Conservation (phyloP, 2,888 invertebrate species). For the Allygus modestus region DNA sequence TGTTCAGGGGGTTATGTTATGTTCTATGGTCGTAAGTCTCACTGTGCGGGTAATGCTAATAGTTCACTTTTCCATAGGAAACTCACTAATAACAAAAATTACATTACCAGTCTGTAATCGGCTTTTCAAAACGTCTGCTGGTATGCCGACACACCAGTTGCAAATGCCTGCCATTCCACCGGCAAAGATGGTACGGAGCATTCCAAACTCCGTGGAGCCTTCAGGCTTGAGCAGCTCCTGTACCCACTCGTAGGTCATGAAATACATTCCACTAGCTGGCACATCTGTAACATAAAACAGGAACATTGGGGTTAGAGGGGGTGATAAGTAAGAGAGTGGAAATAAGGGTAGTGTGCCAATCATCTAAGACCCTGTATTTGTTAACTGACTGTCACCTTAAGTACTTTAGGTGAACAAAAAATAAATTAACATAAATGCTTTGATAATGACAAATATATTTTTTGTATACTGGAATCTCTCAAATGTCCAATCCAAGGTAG, state of each 20-base stretch:
- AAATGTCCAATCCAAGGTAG: too few relatives aligned
- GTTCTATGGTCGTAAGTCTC: too few relatives aligned
- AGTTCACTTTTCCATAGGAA: too few relatives aligned
- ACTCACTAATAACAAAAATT: not conserved
- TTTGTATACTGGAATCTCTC: too few relatives aligned
- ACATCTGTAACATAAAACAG: constrained; percentile 83
- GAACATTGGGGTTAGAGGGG: not conserved
- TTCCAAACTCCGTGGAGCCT: constrained; percentile 80
- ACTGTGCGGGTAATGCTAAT: too few relatives aligned
- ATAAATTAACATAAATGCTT: too few relatives aligned
- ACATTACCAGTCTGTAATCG: constrained; percentile 88
- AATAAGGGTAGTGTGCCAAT: too few relatives aligned
- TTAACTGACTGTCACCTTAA: too few relatives aligned
- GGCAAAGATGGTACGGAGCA: constrained; percentile 90
- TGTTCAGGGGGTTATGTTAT: too few relatives aligned
- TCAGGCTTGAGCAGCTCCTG: constrained; percentile 86
- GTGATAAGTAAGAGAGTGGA: not conserved
- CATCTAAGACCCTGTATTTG: too few relatives aligned
- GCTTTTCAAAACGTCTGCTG: constrained; percentile 99
- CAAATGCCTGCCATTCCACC: constrained; percentile 98
- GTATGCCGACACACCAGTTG: constrained; percentile 98
- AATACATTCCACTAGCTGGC: constrained; percentile 99
- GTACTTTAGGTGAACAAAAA: too few relatives aligned
- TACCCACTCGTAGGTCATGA: constrained; percentile 96
- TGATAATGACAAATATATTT: too few relatives aligned